Evolutionary conservation across 2,797 vertebrate genomes (phyloP).

Genomic region (Staurois parvus): DNA sequence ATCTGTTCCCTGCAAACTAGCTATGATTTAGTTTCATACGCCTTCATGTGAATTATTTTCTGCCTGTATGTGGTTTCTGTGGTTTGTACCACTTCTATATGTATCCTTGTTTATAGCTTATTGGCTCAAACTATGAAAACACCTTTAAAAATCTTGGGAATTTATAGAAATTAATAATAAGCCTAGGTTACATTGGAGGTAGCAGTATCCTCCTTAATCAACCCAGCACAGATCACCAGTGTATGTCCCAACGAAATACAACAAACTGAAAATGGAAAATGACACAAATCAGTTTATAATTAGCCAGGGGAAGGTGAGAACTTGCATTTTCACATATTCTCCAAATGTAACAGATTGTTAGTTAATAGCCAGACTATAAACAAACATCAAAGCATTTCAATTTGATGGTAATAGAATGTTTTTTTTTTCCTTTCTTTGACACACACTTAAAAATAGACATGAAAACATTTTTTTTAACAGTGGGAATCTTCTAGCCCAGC

Average conservation of each 20-base stretch:
- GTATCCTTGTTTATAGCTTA: too few species aligned
- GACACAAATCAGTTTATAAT: neutral
- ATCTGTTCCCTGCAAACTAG: too few species aligned
- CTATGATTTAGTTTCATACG: too few species aligned
- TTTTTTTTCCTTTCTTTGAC: neutral
- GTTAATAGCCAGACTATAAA: neutral
- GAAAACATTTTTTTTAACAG: neutral
- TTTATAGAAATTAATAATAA: too few species aligned
- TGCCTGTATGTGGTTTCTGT: too few species aligned
- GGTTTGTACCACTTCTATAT: too few species aligned
- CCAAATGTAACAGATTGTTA: neutral
- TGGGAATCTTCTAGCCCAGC: neutral
- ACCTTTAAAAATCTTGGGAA: too few species aligned
- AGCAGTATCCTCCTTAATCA: neutral
- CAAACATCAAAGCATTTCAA: neutral
- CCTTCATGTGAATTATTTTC: too few species aligned
- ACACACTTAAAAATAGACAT: neutral
- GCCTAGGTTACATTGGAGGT: too few species aligned
- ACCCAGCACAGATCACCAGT: neutral
- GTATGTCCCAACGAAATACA: neutral
- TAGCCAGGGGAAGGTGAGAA: too few species aligned
- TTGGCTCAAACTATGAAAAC: too few species aligned
- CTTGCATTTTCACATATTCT: neutral
- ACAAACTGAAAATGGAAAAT: neutral
- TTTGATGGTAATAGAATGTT: neutral